These are phyloP conservation scores for Limonius californicus DNA, from an alignment of 1,140 invertebrate species.

Conservation along the genomic window DNA sequence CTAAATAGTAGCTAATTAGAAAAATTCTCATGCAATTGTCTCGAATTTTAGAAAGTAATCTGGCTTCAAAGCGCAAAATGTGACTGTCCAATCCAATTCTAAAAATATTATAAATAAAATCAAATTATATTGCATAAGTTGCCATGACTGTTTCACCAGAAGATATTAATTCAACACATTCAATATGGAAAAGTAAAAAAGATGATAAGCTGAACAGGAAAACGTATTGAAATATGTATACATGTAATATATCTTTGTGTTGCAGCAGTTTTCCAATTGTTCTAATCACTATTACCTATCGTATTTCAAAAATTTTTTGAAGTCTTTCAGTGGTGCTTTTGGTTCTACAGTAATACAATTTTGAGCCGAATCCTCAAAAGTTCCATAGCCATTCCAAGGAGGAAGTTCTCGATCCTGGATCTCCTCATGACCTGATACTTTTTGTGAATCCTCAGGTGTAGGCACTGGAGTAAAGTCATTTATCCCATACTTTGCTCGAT, in stretches of 20 bases:
- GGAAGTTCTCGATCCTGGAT: conserved; percentile 58
- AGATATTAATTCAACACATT: no score
- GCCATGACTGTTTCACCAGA: no score
- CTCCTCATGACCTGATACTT: conserved; percentile 44
- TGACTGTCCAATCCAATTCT: conserved; percentile 70
- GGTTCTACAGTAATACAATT: conserved; percentile 76
- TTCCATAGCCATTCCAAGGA: conserved; percentile 86
- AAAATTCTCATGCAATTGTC: conserved; percentile 69
- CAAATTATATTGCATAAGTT: no score
- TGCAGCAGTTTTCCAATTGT: no score
- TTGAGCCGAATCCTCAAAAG: conserved; percentile 80
- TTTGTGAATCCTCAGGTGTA: conserved; percentile 47
- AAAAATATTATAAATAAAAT: conserved; percentile 32
- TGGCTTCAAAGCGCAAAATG: conserved; percentile 74
- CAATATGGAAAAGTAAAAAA: no score
- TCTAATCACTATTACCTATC: no score
- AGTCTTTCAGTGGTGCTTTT: conserved; percentile 70
- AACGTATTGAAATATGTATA: no score
- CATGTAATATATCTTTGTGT: no score
- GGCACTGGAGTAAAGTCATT: conserved; percentile 59
- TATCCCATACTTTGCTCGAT: conserved; percentile 53
- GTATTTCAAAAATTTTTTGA: conserved; percentile 75
- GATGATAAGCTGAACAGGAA: no score
- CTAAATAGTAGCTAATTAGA: conserved; percentile 76
- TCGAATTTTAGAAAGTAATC: conserved; percentile 65